phyloP scores from a whole-genome alignment of 2,113 vertebrate species.

The Brachypodius melanocephalos region DNA sequence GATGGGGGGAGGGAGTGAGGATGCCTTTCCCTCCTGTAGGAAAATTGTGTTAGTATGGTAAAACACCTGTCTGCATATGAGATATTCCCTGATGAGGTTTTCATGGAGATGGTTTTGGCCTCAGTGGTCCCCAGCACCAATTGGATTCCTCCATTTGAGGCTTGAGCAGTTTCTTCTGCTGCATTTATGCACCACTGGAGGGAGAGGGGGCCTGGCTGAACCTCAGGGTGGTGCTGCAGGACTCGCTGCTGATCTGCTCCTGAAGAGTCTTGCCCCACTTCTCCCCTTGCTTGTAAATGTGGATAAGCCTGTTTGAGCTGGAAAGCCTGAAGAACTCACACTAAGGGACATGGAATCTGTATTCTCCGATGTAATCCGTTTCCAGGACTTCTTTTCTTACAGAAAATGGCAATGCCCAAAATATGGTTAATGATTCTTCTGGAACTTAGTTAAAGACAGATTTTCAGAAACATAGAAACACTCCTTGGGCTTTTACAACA shows the following conservation, averaged over 20 bases:
- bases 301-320: not conserved
- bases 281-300: not conserved
- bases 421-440: not conserved
- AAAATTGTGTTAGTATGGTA: not conserved
- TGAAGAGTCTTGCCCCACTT: not conserved
- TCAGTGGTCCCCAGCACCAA: not conserved
- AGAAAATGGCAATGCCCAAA: not conserved
- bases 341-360: not conserved
- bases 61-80: fast-evolving
- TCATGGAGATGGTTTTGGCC: not conserved
- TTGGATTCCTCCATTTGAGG: not conserved
- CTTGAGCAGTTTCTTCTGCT: not conserved
- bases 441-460: not conserved
- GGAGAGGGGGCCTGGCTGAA: not conserved
- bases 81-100: not conserved
- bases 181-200: not conserved
- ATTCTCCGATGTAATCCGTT: not conserved
- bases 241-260: not conserved
- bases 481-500: not conserved
- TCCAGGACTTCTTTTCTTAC: not conserved
- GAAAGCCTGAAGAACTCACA: not conserved
- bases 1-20: fast-evolving
- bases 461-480: not conserved
- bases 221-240: not conserved
- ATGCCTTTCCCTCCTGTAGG: not conserved